A percentile compares a stretch with the other conserved stretches of the same genome.
phyloP scores from a whole-genome alignment of 2,113 vertebrate genomes.

The Notarius quadriscutis region DNA sequence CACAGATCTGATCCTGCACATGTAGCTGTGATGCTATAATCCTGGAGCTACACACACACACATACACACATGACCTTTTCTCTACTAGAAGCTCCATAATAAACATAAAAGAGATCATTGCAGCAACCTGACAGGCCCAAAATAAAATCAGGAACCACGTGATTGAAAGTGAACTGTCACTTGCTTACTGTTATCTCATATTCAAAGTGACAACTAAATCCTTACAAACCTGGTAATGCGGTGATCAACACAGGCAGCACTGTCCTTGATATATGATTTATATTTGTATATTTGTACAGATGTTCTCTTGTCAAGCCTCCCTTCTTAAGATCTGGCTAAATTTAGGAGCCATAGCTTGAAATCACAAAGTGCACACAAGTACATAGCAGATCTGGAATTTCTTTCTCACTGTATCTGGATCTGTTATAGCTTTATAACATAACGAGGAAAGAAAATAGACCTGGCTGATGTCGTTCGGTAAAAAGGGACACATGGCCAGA shows the following conservation, averaged over 20 bases:
- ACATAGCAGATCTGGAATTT: neutral
- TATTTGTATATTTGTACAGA: neutral
- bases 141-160: neutral
- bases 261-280: neutral
- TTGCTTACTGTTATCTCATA: neutral
- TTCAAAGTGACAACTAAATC: conserved; percentile 9
- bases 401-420: too few species aligned
- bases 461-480: too few species aligned
- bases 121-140: neutral
- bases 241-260: neutral
- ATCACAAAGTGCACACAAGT: neutral
- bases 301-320: neutral
- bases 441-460: too few species aligned
- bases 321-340: neutral
- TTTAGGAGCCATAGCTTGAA: neutral
- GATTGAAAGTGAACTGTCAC: conserved; percentile 8
- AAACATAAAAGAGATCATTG: neutral
- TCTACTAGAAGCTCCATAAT: neutral
- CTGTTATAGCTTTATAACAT: too few species aligned
- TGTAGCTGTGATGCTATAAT: too few species aligned
- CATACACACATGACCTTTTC: neutral
- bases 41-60: too few species aligned
- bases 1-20: neutral
- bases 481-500: too few species aligned
- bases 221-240: neutral